Percentiles rank a stretch among this genome's conserved stretches.
These are phyloP conservation scores for Neelides folsomi DNA, from an alignment of 2,888 invertebrate genomes.

Conservation along the genomic window DNA sequence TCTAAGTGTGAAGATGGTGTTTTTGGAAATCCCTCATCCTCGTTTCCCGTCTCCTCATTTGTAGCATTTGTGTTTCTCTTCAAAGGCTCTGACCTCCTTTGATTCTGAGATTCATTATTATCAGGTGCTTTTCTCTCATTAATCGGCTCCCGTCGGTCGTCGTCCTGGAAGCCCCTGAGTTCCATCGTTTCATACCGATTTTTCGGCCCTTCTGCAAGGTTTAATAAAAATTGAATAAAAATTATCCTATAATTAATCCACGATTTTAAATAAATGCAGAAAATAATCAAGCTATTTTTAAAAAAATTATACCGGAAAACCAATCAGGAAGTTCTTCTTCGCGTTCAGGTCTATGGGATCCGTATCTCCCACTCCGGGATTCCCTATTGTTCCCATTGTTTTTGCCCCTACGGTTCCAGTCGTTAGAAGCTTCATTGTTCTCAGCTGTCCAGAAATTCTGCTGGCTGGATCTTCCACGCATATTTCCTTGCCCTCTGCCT, in stretches of 20 bases:
- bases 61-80: slow-evolving; percentile 5
- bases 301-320: slow-evolving; percentile 42
- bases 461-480: slow-evolving; percentile 10
- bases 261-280: too few species aligned
- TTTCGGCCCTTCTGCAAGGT: slow-evolving; percentile 56
- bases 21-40: slow-evolving; percentile 6
- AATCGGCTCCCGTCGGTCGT: slow-evolving; percentile 23
- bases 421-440: slow-evolving; percentile 38
- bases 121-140: slow-evolving; percentile 1
- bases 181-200: slow-evolving; percentile 87
- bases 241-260: too few species aligned
- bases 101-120: background rate
- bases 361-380: slow-evolving; percentile 1
- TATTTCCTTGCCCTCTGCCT: slow-evolving; percentile 35
- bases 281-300: too few species aligned
- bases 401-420: slow-evolving; percentile 46
- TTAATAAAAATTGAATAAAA: slow-evolving; percentile 2
- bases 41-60: slow-evolving; percentile 2
- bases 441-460: background rate
- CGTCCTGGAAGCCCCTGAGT: slow-evolving; percentile 76
- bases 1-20: slow-evolving; percentile 12
- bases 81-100: background rate
- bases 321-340: slow-evolving; percentile 75
- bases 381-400: slow-evolving; percentile 23
- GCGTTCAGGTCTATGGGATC: slow-evolving; percentile 35